Evolutionary conservation across 1,140 invertebrate genomes (phyloP).

Genomic region (Hestina assimilis): DNA sequence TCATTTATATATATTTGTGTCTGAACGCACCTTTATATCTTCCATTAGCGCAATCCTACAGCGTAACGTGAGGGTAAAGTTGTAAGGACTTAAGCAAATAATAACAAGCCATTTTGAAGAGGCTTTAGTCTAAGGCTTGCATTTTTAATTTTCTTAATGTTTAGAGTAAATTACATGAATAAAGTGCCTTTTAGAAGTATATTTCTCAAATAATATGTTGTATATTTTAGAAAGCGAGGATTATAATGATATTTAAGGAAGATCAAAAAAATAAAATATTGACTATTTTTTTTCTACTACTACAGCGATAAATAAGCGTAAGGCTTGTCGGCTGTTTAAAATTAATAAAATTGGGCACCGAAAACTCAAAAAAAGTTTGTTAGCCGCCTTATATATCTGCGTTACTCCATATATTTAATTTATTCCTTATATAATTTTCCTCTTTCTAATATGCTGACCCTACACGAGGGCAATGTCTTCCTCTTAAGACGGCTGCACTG

Average conservation of each 20-base stretch:
- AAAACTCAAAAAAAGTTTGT: no score
- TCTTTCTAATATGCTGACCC: neutral
- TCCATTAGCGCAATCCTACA: slow-evolving; percentile 21
- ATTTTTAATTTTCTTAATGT: slow-evolving; percentile 5
- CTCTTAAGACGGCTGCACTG: slow-evolving; percentile 2
- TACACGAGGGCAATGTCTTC: neutral
- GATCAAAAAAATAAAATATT: no score
- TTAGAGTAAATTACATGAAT: neutral
- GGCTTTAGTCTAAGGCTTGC: neutral
- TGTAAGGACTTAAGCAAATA: slow-evolving; percentile 18
- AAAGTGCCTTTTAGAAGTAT: neutral
- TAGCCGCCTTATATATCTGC: no score
- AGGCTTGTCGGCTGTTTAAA: no score
- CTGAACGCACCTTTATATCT: neutral
- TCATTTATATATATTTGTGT: neutral
- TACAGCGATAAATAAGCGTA: no score
- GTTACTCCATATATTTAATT: no score
- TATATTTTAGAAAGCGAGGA: no score
- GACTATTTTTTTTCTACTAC: no score
- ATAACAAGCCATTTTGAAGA: slow-evolving; percentile 10
- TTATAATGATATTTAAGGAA: no score
- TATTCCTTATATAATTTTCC: no score
- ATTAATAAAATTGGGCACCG: no score
- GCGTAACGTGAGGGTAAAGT: slow-evolving; percentile 11
- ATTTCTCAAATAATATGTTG: no score